Evolutionary conservation across 2,797 vertebrate genomes (phyloP).

Genomic region (Acipenser transmontanus): DNA sequence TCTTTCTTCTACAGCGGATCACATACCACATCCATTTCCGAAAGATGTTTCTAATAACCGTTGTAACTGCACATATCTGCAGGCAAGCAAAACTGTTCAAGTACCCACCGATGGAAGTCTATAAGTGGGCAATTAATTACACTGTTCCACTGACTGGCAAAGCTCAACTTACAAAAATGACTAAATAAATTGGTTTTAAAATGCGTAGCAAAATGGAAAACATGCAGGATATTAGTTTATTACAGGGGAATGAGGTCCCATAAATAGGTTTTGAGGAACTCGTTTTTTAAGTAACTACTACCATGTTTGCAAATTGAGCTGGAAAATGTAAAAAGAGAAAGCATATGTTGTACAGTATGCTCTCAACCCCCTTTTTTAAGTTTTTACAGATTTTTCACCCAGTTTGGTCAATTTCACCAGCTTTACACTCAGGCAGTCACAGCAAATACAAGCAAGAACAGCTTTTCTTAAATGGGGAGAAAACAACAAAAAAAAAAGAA

Average conservation of each 20-base stretch:
- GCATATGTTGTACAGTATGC: too few species aligned
- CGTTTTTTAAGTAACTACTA: too few species aligned
- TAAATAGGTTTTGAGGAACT: too few species aligned
- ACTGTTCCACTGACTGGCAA: slow-evolving; percentile 14
- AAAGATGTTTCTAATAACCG: slow-evolving; percentile 21
- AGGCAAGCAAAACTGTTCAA: slow-evolving; percentile 17
- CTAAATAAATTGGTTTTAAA: slow-evolving; percentile 11
- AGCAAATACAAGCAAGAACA: too few species aligned
- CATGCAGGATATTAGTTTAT: slow-evolving; percentile 15
- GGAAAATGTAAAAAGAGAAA: too few species aligned
- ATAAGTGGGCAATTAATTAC: slow-evolving; percentile 17
- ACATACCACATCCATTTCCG: slow-evolving; percentile 9
- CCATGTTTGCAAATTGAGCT: too few species aligned
- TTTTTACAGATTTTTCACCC: too few species aligned
- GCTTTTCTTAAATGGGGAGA: too few species aligned
- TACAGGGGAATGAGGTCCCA: slow-evolving; percentile 1
- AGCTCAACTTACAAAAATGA: slow-evolving; percentile 18
- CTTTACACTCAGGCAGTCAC: too few species aligned
- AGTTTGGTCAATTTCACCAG: too few species aligned
- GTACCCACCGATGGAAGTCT: background rate
- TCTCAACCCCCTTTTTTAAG: too few species aligned
- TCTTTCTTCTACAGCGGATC: slow-evolving; percentile 8
- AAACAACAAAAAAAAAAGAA: too few species aligned
- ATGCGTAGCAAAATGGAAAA: slow-evolving; percentile 9
- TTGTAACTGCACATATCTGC: slow-evolving; percentile 20